phyloP scores from a whole-genome alignment of 1,140 invertebrate species.

The Trialeurodes vaporariorum region DNA sequence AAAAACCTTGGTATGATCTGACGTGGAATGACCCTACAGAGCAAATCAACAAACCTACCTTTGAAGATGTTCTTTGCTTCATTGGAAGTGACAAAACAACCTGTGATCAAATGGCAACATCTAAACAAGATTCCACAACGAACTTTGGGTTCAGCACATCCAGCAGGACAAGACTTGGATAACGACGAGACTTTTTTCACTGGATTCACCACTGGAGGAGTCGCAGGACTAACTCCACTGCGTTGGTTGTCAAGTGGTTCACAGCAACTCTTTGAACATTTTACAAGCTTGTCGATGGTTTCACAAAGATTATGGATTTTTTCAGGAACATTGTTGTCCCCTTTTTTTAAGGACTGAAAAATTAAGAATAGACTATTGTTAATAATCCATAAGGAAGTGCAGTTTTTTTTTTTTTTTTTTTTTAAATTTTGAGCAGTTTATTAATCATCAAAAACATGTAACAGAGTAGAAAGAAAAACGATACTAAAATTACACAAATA shows the following conservation, averaged over 20 bases:
- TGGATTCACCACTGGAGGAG: no score
- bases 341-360: no score
- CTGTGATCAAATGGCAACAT: not conserved
- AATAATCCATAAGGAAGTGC: no score
- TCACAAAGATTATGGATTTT: not conserved
- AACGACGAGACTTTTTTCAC: not conserved
- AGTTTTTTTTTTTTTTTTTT: no score
- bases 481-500: no score
- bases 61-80: not conserved
- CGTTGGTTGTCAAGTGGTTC: not conserved
- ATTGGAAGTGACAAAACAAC: not conserved
- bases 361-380: no score
- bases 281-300: not conserved
- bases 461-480: no score
- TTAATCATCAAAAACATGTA: no score
- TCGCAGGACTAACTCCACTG: no score
- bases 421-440: no score
- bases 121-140: not conserved
- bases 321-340: not conserved
- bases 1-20: no score
- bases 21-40: no score
- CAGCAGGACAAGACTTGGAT: not conserved
- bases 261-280: not conserved
- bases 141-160: not conserved
- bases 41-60: not conserved